phyloP scores from a whole-genome alignment of 2,888 invertebrate genomes.

The Acholoe squamosa region DNA sequence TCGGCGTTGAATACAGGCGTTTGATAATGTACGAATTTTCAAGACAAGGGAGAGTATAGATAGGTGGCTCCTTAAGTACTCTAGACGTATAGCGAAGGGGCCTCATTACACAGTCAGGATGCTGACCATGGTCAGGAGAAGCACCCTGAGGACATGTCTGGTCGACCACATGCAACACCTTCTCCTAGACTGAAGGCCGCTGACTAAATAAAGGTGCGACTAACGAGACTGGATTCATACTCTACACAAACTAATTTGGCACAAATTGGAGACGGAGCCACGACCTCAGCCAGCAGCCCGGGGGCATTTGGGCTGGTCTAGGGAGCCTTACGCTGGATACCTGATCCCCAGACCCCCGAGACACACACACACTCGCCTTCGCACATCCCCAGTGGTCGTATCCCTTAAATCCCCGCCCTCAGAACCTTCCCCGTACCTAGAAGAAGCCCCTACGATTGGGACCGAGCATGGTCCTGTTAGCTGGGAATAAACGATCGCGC shows the following conservation, averaged over 20 bases:
- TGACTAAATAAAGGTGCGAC: constrained; percentile 43
- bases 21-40: too few relatives aligned
- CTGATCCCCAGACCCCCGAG: background rate
- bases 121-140: constrained; percentile 18
- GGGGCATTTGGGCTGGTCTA: background rate
- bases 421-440: background rate
- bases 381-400: background rate
- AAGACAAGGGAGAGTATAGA: too few relatives aligned
- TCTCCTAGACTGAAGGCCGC: background rate
- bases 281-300: background rate
- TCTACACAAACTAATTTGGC: constrained; percentile 53
- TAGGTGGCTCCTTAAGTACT: too few relatives aligned
- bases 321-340: too few relatives aligned
- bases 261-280: background rate
- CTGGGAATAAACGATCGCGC: constrained; percentile 50
- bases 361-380: background rate
- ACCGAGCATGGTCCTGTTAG: constrained; percentile 23
- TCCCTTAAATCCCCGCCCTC: background rate
- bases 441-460: background rate
- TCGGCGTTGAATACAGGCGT: too few relatives aligned
- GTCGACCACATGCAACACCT: constrained; percentile 32
- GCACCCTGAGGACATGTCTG: background rate
- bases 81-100: too few relatives aligned
- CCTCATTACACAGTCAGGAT: constrained; percentile 12
- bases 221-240: constrained; percentile 52